A percentile compares a stretch with the other conserved stretches of the same genome.
Conservation (phyloP, 2,113 vertebrate species). For the Myodes glareolus region DNA sequence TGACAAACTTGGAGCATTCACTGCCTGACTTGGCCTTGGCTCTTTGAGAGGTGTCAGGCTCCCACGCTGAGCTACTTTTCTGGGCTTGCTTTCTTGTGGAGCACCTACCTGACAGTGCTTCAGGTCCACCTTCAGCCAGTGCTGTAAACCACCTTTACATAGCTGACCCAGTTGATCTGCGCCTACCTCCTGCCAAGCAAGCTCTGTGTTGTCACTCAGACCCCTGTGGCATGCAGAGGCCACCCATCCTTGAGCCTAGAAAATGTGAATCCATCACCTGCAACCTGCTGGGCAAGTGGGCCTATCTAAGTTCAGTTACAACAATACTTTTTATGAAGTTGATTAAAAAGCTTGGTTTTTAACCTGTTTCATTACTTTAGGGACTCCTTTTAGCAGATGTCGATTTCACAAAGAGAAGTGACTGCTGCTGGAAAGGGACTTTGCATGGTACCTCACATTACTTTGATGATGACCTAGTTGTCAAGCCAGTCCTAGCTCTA, state of each 20-base stretch:
- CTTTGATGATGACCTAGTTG: too few species aligned
- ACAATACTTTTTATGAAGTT: conserved; percentile 76
- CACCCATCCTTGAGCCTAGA: conserved; percentile 76
- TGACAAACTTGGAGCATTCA: not conserved
- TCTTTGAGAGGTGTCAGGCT: not conserved
- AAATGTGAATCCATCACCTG: conserved; percentile 80
- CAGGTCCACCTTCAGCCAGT: conserved; percentile 14
- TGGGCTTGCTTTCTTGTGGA: not conserved
- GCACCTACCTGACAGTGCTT: not conserved
- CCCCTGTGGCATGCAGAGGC: conserved; percentile 32
- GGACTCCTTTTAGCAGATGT: not conserved
- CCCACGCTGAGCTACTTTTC: not conserved
- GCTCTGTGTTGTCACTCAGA: conserved; percentile 36
- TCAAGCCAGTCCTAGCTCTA: not conserved
- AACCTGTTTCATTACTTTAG: conserved; percentile 39
- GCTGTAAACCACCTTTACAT: not conserved
- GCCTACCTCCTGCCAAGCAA: conserved; percentile 59
- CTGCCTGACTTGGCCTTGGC: not conserved
- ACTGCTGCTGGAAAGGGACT: not conserved
- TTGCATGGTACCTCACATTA: not conserved
- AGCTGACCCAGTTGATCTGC: not conserved
- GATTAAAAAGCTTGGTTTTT: conserved; percentile 66
- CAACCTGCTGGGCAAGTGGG: conserved; percentile 65
- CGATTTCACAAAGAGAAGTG: not conserved
- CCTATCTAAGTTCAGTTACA: conserved; percentile 66